These are phyloP conservation scores for Dasyprocta punctata DNA, from an alignment of 2,113 vertebrate genomes.

Conservation along the genomic window DNA sequence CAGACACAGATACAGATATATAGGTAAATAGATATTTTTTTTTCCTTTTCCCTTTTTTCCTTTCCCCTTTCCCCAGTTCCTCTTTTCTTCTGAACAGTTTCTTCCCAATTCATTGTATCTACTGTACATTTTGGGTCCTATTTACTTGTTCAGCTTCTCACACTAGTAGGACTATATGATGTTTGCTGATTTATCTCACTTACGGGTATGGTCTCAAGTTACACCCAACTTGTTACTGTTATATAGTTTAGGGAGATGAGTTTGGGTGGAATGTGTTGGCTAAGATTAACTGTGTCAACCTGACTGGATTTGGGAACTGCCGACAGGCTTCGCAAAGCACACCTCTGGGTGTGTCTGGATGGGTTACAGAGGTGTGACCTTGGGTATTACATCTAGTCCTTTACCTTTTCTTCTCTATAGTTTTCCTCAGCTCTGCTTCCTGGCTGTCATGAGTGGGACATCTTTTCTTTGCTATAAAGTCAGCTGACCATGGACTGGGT, in stretches of 20 bases:
- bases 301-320: neutral
- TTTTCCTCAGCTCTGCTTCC: neutral
- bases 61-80: too few species aligned
- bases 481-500: neutral
- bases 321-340: neutral
- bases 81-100: too few species aligned
- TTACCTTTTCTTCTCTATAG: neutral
- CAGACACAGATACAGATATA: too few species aligned
- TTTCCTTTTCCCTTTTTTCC: too few species aligned
- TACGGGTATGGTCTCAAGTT: too few species aligned
- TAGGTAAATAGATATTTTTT: too few species aligned
- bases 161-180: too few species aligned
- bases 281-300: neutral
- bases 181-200: too few species aligned
- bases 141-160: too few species aligned
- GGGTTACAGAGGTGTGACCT: neutral
- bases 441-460: neutral
- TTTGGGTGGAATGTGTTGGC: neutral
- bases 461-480: neutral
- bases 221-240: neutral
- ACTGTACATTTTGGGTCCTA: too few species aligned
- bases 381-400: neutral
- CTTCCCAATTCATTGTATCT: too few species aligned
- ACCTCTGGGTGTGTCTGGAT: neutral
- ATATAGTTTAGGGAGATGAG: neutral